Percentiles rank a stretch among this genome's conserved stretches.
Conservation (phyloP, 2,888 invertebrate species). For the Troides aeacus region DNA sequence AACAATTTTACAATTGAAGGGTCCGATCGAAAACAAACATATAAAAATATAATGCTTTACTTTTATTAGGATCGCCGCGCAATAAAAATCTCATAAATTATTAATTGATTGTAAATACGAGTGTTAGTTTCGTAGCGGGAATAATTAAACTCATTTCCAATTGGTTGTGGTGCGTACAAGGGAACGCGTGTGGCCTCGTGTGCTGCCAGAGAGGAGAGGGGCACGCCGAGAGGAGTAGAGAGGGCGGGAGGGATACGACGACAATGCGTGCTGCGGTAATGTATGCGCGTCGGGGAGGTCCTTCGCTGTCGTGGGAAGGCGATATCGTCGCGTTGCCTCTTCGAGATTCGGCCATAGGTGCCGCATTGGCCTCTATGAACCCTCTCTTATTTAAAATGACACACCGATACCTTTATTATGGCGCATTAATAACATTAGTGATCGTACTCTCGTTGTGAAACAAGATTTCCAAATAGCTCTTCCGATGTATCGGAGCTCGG, state of each 20-base stretch:
- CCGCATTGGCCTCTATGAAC: constrained; percentile 37
- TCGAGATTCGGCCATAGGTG: constrained; percentile 41
- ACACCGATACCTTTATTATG: constrained; percentile 26
- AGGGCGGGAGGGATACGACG: constrained; percentile 34
- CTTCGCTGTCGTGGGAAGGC: constrained; percentile 65
- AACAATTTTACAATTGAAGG: constrained; percentile 21
- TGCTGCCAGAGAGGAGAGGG: constrained; percentile 44
- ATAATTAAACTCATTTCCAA: constrained; percentile 43
- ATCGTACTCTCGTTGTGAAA: constrained; percentile 16
- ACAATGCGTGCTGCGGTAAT: constrained; percentile 56
- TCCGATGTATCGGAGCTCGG: constrained; percentile 43
- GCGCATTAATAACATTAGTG: constrained; percentile 23
- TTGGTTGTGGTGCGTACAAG: constrained; percentile 43
- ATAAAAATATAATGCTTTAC: constrained; percentile 23
- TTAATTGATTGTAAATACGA: constrained; percentile 31
- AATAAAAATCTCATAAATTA: constrained; percentile 31
- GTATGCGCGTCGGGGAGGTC: constrained; percentile 77
- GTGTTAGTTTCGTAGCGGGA: constrained; percentile 33
- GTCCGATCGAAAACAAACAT: constrained; percentile 26
- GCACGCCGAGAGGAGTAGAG: constrained; percentile 6
- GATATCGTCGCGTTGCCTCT: constrained; percentile 50
- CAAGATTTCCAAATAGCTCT: background rate
- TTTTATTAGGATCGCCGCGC: constrained; percentile 26
- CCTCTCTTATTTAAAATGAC: constrained; percentile 26
- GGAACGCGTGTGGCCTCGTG: constrained; percentile 48